Percentiles rank a stretch among this genome's conserved stretches.
Conservation (phyloP, 2,888 invertebrate genomes). For the Thelaira solivaga region DNA sequence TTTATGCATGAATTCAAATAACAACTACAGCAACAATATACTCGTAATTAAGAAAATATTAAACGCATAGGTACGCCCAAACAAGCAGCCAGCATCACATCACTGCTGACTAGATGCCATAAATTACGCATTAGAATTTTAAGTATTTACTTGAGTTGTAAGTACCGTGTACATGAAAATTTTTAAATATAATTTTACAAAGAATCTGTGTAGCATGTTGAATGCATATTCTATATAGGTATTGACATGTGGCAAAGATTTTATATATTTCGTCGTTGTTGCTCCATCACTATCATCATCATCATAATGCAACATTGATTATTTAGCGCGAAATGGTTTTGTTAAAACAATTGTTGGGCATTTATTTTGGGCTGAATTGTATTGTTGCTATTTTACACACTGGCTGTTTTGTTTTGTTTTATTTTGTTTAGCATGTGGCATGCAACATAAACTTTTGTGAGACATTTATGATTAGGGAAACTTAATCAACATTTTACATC, state of each 20-base stretch:
- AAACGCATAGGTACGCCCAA: neutral
- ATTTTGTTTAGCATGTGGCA: slow-evolving; percentile 49
- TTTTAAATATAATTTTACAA: slow-evolving; percentile 3
- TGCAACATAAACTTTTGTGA: slow-evolving; percentile 58
- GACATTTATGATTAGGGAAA: slow-evolving; percentile 53
- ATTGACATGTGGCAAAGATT: slow-evolving; percentile 61
- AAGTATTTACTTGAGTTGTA: neutral
- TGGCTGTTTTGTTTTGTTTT: too few relatives aligned
- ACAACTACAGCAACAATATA: slow-evolving; percentile 49
- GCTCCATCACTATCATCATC: neutral
- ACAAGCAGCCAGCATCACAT: neutral
- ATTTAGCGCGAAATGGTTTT: slow-evolving; percentile 62
- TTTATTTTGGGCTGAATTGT: slow-evolving; percentile 20
- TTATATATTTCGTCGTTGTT: slow-evolving; percentile 13
- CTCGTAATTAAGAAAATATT: slow-evolving; percentile 55
- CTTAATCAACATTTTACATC: slow-evolving; percentile 51
- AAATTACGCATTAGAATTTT: slow-evolving; percentile 36
- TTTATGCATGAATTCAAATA: slow-evolving; percentile 53
- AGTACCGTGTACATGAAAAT: neutral
- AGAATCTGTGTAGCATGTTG: slow-evolving; percentile 24
- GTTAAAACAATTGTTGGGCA: slow-evolving; percentile 58
- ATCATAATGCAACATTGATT: slow-evolving; percentile 49
- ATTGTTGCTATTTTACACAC: neutral
- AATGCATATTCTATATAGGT: slow-evolving; percentile 29
- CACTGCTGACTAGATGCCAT: neutral